Evolutionary conservation across 2,797 vertebrate species (phyloP).

Genomic region (Florisuga fusca): DNA sequence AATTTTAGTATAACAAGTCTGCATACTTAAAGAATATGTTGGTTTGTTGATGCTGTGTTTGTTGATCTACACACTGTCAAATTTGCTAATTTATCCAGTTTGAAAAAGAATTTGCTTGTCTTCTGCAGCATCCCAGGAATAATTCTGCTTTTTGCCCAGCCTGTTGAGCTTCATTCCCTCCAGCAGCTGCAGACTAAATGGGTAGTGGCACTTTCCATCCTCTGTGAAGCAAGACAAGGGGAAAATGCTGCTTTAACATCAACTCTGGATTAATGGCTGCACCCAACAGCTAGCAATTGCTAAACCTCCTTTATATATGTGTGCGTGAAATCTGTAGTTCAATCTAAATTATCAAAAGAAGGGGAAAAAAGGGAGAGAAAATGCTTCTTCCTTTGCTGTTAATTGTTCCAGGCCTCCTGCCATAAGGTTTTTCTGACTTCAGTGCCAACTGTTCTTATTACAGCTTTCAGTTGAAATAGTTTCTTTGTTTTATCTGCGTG

Average conservation of each 20-base stretch:
- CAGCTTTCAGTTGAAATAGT: background rate
- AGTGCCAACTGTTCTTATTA: background rate
- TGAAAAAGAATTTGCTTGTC: background rate
- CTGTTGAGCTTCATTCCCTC: background rate
- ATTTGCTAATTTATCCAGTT: background rate
- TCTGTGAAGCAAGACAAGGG: background rate
- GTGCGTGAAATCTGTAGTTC: background rate
- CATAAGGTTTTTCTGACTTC: background rate
- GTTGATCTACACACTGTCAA: background rate
- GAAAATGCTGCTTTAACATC: background rate
- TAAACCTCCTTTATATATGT: background rate
- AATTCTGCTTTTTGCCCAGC: background rate
- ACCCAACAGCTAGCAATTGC: background rate
- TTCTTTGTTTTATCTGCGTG: conserved; percentile 25
- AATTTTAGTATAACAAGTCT: background rate
- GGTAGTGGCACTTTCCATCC: background rate
- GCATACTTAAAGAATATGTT: background rate
- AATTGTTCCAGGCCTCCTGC: background rate
- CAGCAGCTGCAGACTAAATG: background rate
- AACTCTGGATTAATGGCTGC: background rate
- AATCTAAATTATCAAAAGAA: background rate
- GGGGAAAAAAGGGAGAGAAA: background rate
- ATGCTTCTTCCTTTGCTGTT: conserved; percentile 13
- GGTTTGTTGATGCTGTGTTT: rapidly evolving
- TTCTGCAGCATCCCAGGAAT: background rate